Base-by-base conservation (phyloP, 2,888 invertebrate species). In the Seira ritae region DNA sequence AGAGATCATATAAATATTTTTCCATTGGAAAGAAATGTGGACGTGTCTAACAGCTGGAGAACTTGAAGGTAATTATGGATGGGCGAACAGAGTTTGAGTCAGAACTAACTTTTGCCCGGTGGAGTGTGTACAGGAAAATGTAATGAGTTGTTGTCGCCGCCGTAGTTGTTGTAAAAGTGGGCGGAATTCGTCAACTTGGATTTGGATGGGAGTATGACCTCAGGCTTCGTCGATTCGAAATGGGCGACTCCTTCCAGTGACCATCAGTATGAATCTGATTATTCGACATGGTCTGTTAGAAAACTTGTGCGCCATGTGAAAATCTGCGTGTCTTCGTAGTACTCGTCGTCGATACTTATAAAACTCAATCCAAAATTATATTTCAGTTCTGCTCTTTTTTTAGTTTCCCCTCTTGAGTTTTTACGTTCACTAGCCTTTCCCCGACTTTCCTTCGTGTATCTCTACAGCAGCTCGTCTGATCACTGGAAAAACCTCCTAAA, bases 261-360 rank as follows among this genome's bases (percentile, higher is more conserved):
- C 31, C 31, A 31, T 31, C 31, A 50, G 12, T 50, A 3, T 50
- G 50, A 50, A 8, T 50, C 12, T 50, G 6, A n/a, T 50, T 3
- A 50, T 50, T 50, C 12, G 15, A n/a, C 50, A 15, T 8, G 31
- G 8, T 31, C 31, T 3, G 50, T 50, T 50, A 50, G 15, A n/a
- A 50, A 50, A 50, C 50, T 50, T 12, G 17, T 50, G 50, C 50
- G 50, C 50, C 50, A 50, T 50, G 50, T 50, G 50, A 50, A 50
- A 50, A 12, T 50, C 17, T 12, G 50, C 6, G 17, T 12, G 50
- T 50, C 15, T n/a, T 50, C 50, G 50, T 50, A 50, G 50, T 50
- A 50, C 15, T 50, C 50, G 15, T 15, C 12, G 15, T 50, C 50
- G 50, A 12, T 12, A 50, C 3, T 8, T n/a, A 8, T n/a, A 50